These are phyloP conservation scores for Trichechus manatus DNA, from an alignment of 2,113 vertebrate species.

Conservation along the genomic window DNA sequence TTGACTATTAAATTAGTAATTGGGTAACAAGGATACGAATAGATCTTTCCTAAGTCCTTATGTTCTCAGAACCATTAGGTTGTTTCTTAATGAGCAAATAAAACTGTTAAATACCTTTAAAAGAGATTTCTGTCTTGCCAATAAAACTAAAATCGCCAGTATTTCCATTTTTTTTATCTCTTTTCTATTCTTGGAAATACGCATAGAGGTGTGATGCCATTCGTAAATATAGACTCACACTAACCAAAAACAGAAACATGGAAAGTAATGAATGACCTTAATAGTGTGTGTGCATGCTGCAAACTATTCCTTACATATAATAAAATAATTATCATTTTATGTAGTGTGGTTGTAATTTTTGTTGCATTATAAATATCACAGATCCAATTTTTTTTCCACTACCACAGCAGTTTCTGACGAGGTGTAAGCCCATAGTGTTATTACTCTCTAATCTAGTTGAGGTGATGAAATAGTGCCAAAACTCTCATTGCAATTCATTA, in stretches of 20 bases:
- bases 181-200: conserved; percentile 42
- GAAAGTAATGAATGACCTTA: conserved; percentile 2
- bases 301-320: conserved; percentile 63
- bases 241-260: background rate
- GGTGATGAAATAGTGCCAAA: conserved; percentile 90
- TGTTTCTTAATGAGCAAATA: background rate
- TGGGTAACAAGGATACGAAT: background rate
- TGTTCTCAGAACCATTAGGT: background rate
- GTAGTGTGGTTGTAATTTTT: conserved; percentile 81
- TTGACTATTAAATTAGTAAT: background rate
- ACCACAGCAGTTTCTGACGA: conserved; percentile 84
- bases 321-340: conserved; percentile 77
- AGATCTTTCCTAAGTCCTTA: background rate
- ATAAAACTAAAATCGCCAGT: background rate
- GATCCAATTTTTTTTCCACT: conserved; percentile 64
- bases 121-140: background rate
- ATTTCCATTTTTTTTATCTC: conserved; percentile 32
- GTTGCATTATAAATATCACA: conserved; percentile 85
- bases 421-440: conserved; percentile 82
- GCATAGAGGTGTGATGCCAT: background rate
- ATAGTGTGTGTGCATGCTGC: background rate
- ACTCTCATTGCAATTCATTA: conserved; percentile 90
- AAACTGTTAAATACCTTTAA: background rate
- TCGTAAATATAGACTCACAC: conserved; percentile 14
- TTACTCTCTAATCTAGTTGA: conserved; percentile 87